Percentiles rank a stretch among this genome's conserved stretches.
phyloP scores from a whole-genome alignment of 2,797 vertebrate genomes.

The Tachyglossus aculeatus region DNA sequence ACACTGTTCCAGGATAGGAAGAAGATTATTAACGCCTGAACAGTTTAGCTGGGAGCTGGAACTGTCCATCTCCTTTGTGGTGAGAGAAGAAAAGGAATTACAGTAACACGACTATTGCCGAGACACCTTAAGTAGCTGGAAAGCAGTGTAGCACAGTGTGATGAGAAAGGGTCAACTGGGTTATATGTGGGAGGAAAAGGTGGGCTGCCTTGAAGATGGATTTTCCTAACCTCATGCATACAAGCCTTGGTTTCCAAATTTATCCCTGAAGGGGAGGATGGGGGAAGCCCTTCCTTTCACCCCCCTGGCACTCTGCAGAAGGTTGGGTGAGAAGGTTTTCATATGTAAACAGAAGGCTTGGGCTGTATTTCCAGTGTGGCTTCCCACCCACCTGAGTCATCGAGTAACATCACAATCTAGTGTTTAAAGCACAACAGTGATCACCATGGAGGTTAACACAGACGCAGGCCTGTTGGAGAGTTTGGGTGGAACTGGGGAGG shows the following conservation, averaged over 20 bases:
- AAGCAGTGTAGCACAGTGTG: too few relatives aligned
- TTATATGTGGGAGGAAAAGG: neutral
- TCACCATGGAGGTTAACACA: slow-evolving; percentile 56
- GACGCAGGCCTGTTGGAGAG: slow-evolving; percentile 25
- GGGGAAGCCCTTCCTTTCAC: slow-evolving; percentile 11
- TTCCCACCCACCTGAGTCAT: slow-evolving; percentile 55
- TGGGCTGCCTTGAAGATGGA: slow-evolving; percentile 11
- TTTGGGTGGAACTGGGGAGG: slow-evolving; percentile 17
- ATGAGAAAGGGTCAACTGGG: neutral
- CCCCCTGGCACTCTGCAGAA: slow-evolving; percentile 14
- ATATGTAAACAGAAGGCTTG: slow-evolving; percentile 42
- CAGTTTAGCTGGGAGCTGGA: too few relatives aligned
- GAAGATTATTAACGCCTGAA: too few relatives aligned
- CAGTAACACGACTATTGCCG: too few relatives aligned
- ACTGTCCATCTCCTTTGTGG: too few relatives aligned
- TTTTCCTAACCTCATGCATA: slow-evolving; percentile 25
- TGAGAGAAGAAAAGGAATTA: too few relatives aligned
- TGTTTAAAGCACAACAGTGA: slow-evolving; percentile 59
- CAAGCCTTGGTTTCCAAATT: slow-evolving; percentile 23
- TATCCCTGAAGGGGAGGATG: neutral
- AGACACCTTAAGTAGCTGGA: too few relatives aligned
- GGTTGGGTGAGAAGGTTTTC: slow-evolving; percentile 8
- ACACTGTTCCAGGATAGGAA: too few relatives aligned
- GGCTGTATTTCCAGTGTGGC: slow-evolving; percentile 34
- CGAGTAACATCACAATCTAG: slow-evolving; percentile 48